A percentile compares a stretch with the other conserved stretches of the same genome.
Evolutionary conservation across 2,888 invertebrate species (phyloP).

Genomic region (Clepsis dumicolana): DNA sequence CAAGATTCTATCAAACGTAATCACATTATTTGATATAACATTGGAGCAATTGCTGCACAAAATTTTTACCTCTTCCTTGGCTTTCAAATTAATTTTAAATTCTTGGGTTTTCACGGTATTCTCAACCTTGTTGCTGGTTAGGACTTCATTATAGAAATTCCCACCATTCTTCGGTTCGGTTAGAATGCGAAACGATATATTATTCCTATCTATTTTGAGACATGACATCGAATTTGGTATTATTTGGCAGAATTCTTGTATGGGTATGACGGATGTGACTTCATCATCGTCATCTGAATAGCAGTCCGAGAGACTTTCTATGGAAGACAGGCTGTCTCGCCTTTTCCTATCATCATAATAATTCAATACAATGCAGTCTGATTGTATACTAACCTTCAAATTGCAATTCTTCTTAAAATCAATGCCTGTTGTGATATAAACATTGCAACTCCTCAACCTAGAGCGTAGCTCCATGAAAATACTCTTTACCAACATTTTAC

Average conservation of each 20-base stretch:
- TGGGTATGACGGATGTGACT: conserved; percentile 66
- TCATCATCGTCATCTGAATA: conserved; percentile 71
- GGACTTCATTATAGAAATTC: conserved; percentile 77
- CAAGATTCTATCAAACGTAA: conserved; percentile 85
- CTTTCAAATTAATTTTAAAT: conserved; percentile 66
- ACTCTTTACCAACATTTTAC: conserved; percentile 79
- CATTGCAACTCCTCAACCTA: conserved; percentile 86
- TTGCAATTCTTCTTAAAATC: conserved; percentile 72
- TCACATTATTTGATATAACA: conserved; percentile 73
- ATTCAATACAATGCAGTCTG: conserved; percentile 76
- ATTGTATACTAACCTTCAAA: conserved; percentile 78
- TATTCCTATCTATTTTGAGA: conserved; percentile 77
- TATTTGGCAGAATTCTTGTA: conserved; percentile 75
- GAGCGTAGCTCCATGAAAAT: conserved; percentile 87
- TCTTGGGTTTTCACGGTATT: conserved; percentile 55
- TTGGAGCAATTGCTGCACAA: conserved; percentile 77
- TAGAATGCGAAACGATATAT: conserved; percentile 79
- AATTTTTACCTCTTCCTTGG: conserved; percentile 64
- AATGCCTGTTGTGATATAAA: conserved; percentile 82
- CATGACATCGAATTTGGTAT: conserved; percentile 84
- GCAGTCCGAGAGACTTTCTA: conserved; percentile 79
- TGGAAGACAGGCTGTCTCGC: conserved; percentile 78
- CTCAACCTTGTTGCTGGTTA: conserved; percentile 56
- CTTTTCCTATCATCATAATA: conserved; percentile 70
- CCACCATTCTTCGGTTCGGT: conserved; percentile 79